phyloP scores from a whole-genome alignment of 2,113 vertebrate species.

The Ifrita kowaldi region DNA sequence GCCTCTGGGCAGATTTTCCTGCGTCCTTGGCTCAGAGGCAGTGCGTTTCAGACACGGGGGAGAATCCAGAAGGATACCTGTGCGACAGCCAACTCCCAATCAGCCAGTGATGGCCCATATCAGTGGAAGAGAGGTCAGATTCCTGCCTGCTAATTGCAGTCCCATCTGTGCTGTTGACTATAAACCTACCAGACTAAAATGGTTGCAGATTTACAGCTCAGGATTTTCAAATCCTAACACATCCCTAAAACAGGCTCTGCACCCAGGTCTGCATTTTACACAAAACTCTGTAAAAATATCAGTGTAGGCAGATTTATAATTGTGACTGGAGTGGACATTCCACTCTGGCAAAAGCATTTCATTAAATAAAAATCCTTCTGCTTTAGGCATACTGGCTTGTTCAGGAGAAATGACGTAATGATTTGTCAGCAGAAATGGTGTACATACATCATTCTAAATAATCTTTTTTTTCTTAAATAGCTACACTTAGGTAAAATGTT shows the following conservation, averaged over 20 bases:
- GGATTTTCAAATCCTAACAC: background rate
- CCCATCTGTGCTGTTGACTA: background rate
- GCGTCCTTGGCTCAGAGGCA: slow-evolving; percentile 76
- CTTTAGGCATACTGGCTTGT: background rate
- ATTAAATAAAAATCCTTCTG: background rate
- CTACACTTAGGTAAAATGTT: background rate
- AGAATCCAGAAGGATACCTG: slow-evolving; percentile 60
- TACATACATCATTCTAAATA: background rate
- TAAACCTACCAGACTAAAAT: background rate
- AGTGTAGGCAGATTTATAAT: background rate
- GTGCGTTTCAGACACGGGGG: slow-evolving; percentile 52
- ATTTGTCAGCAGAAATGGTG: background rate
- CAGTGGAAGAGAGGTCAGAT: slow-evolving; percentile 83
- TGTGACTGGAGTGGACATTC: background rate
- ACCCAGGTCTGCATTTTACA: background rate
- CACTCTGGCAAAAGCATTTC: background rate
- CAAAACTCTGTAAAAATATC: background rate
- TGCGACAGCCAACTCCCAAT: slow-evolving; percentile 68
- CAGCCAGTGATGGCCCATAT: slow-evolving; percentile 82
- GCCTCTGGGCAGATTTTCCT: slow-evolving; percentile 82
- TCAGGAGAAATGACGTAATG: background rate
- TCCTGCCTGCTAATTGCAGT: background rate
- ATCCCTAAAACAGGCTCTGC: background rate
- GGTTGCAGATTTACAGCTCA: background rate
- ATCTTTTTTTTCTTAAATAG: background rate